A percentile compares a stretch with the other conserved stretches of the same genome.
Evolutionary conservation across 2,888 invertebrate species (phyloP).

Genomic region (Lasioglossum leucozonium): DNA sequence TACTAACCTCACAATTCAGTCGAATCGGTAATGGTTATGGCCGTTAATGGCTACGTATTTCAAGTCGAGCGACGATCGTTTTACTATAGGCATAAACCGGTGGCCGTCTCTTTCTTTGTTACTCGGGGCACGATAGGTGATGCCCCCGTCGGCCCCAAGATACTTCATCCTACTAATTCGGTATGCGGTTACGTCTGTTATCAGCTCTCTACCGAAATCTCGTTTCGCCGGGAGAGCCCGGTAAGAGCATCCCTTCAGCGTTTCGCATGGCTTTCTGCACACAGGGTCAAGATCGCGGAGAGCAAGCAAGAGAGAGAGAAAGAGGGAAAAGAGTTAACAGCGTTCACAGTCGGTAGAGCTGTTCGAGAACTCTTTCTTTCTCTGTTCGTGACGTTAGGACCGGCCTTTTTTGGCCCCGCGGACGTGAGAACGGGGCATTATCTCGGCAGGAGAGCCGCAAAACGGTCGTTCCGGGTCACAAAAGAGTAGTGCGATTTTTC

Average conservation of each 20-base stretch:
- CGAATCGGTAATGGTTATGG: constrained; percentile 83
- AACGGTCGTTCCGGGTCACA: constrained; percentile 4
- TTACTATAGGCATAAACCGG: constrained; percentile 47
- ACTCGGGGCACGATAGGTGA: constrained; percentile 60
- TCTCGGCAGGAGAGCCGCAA: not conserved
- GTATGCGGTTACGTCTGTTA: constrained; percentile 53
- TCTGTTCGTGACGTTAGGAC: not conserved
- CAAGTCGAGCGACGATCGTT: constrained; percentile 70
- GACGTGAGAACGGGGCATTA: constrained; percentile 6
- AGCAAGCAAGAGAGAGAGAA: not conserved
- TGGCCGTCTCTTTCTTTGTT: constrained; percentile 53
- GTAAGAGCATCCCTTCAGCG: constrained; percentile 15
- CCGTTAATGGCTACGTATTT: constrained; percentile 82
- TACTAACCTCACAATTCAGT: constrained; percentile 74
- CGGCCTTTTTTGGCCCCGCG: not conserved
- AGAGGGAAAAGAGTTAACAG: not conserved
- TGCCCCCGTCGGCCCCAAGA: constrained; percentile 45
- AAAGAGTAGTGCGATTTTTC: not conserved
- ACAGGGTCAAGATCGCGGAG: not conserved
- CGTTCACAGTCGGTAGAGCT: not conserved
- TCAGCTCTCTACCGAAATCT: constrained; percentile 51
- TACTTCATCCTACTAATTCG: constrained; percentile 53
- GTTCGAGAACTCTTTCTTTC: not conserved
- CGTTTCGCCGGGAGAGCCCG: constrained; percentile 16
- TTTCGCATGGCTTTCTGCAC: not conserved